phyloP scores from a whole-genome alignment of 2,888 invertebrate genomes.

The Tenthredo amoena region DNA sequence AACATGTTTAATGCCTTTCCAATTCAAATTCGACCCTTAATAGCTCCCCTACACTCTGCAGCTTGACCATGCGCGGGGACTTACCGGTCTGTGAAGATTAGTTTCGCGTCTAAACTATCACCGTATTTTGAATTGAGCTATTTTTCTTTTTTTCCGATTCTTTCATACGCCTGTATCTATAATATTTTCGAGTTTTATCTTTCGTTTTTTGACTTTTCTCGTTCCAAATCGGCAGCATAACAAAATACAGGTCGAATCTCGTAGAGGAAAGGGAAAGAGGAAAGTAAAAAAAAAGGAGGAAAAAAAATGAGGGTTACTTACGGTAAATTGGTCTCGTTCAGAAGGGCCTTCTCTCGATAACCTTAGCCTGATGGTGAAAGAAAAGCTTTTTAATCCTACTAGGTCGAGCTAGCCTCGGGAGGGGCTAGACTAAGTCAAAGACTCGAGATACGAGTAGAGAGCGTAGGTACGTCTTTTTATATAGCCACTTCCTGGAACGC shows the following conservation, averaged over 20 bases:
- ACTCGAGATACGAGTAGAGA: conserved; percentile 21
- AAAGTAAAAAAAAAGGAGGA: neutral
- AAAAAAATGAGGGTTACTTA: conserved; percentile 29
- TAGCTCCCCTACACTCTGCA: conserved; percentile 53
- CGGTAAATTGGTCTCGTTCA: conserved; percentile 33
- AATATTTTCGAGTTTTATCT: neutral
- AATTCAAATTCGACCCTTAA: conserved; percentile 70
- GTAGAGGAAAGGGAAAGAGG: neutral
- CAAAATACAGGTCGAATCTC: neutral
- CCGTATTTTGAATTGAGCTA: neutral
- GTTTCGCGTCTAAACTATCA: conserved; percentile 37
- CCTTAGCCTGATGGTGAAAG: conserved; percentile 5
- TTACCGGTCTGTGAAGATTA: conserved; percentile 26
- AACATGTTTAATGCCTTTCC: conserved; percentile 72
- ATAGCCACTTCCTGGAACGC: conserved; percentile 39
- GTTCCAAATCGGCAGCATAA: neutral
- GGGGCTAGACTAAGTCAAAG: neutral
- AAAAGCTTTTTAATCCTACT: conserved; percentile 28
- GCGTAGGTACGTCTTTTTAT: conserved; percentile 25
- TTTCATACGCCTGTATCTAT: neutral
- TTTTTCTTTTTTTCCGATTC: neutral
- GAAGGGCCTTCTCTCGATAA: conserved; percentile 16
- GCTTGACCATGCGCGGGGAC: neutral
- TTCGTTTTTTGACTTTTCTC: neutral
- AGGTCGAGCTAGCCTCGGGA: conserved; percentile 9